Conservation (phyloP, 2,113 vertebrate species). For the Prionailurus bengalensis region DNA sequence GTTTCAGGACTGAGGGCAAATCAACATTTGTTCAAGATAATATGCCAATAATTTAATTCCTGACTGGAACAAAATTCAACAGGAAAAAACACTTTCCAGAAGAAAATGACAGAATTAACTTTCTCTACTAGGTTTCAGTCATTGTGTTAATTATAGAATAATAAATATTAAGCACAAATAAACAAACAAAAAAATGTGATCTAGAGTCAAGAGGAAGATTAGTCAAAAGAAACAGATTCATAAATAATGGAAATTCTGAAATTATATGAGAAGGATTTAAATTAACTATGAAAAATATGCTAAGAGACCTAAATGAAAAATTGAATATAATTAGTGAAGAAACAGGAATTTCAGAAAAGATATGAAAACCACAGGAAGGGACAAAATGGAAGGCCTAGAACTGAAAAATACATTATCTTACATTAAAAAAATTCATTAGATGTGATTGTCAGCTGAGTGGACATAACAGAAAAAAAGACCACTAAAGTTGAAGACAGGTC, state of each 20-base stretch:
- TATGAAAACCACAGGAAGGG: neutral
- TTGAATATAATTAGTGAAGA: neutral
- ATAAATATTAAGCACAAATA: neutral
- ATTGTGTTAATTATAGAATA: neutral
- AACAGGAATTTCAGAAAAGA: neutral
- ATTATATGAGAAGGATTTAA: neutral
- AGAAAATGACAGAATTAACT: neutral
- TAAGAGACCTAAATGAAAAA: neutral
- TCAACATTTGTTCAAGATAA: neutral
- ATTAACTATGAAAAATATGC: neutral
- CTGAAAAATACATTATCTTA: neutral
- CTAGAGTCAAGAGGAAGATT: neutral
- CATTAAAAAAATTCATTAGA: neutral
- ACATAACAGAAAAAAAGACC: neutral
- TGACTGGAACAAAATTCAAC: neutral
- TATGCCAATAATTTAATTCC: conserved; percentile 6
- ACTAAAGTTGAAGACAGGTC: neutral
- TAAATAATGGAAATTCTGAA: neutral
- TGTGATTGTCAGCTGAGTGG: neutral
- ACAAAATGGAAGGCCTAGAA: neutral
- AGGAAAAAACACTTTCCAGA: neutral
- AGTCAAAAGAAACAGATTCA: neutral
- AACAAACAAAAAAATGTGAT: neutral
- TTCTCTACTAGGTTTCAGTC: neutral
- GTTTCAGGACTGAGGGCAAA: neutral